Conservation (phyloP, 2,888 invertebrate species). For the Anarsia innoxiella region DNA sequence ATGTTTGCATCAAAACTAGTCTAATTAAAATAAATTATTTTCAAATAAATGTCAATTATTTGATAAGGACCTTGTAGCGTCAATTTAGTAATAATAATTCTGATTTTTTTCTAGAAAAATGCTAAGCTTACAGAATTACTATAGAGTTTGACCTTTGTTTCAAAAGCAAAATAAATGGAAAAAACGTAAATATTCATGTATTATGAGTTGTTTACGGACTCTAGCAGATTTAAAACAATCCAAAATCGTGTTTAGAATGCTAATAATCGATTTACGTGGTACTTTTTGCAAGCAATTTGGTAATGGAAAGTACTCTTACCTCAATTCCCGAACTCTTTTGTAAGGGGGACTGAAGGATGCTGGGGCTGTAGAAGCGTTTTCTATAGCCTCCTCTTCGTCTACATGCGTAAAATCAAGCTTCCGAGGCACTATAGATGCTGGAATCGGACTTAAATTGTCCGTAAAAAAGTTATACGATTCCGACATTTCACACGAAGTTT, state of each 20-base stretch:
- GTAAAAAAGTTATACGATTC: constrained; percentile 76
- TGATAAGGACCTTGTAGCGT: too few species aligned
- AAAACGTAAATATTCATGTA: neutral
- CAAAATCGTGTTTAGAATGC: constrained; percentile 1
- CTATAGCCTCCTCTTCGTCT: constrained; percentile 62
- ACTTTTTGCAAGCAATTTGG: constrained; percentile 23
- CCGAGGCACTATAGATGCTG: constrained; percentile 70
- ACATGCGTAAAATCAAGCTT: constrained; percentile 74
- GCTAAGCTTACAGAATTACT: too few species aligned
- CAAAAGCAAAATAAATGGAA: too few species aligned
- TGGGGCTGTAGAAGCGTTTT: constrained; percentile 43
- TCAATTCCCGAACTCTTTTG: constrained; percentile 74
- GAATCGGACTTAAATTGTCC: constrained; percentile 75
- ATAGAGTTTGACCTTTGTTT: too few species aligned
- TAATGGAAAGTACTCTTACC: constrained; percentile 44
- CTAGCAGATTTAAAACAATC: neutral
- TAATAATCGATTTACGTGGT: constrained; percentile 28
- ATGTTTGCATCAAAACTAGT: too few species aligned
- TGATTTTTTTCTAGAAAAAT: too few species aligned
- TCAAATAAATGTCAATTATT: too few species aligned
- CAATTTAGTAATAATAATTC: too few species aligned
- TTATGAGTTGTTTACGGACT: neutral
- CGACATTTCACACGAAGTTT: constrained; percentile 79
- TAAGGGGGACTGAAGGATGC: constrained; percentile 71
- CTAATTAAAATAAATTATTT: too few species aligned